phyloP scores from a whole-genome alignment of 2,888 invertebrate species.

The Patella depressa region DNA sequence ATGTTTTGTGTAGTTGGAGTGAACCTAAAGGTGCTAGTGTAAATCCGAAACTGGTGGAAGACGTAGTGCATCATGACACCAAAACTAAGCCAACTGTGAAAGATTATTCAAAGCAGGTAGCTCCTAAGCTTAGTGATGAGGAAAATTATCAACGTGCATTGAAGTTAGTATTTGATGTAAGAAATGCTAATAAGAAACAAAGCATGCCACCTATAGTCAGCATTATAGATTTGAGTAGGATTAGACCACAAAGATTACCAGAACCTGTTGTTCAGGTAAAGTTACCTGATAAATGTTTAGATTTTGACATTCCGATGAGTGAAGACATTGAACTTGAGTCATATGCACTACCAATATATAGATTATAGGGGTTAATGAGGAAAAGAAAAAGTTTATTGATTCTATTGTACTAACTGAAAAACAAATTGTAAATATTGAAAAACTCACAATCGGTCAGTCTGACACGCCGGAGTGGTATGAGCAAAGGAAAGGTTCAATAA shows the following conservation, averaged over 20 bases:
- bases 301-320: slow-evolving; percentile 13
- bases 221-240: slow-evolving; percentile 16
- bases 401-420: no score
- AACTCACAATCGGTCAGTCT: slow-evolving; percentile 16
- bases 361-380: not conserved
- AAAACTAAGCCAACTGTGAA: no score
- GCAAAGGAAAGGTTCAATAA: slow-evolving; percentile 18
- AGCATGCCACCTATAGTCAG: slow-evolving; percentile 22
- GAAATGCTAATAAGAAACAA: slow-evolving; percentile 15
- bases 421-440: slow-evolving; percentile 20
- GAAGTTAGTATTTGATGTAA: slow-evolving; percentile 19
- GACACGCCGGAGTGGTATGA: no score
- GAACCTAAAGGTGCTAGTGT: no score
- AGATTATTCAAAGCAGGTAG: not conserved
- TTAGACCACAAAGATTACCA: slow-evolving; percentile 12
- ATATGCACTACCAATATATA: slow-evolving; percentile 17
- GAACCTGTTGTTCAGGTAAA: not conserved
- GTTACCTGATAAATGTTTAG: not conserved
- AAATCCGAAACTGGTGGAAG: no score
- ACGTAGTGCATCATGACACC: no score
- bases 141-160: slow-evolving; percentile 21
- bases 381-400: slow-evolving; percentile 15
- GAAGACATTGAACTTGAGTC: not conserved
- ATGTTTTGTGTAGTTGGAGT: no score
- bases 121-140: slow-evolving; percentile 16